These are phyloP conservation scores for Pissodes strobi DNA, from an alignment of 1,140 invertebrate genomes.

Conservation along the genomic window DNA sequence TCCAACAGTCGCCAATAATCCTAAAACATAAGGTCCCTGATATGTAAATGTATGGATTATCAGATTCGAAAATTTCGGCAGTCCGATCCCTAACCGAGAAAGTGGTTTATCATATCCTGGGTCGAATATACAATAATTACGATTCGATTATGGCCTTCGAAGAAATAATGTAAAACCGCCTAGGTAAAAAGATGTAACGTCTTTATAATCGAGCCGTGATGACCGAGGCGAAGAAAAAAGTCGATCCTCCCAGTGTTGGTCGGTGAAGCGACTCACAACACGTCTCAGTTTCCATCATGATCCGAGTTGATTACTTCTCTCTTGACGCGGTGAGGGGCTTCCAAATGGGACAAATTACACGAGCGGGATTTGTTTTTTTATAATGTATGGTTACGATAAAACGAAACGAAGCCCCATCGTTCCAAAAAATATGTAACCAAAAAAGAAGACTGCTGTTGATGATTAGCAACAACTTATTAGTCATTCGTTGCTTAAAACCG, in stretches of 20 bases:
- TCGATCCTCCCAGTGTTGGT: background rate
- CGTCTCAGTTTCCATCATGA: constrained; percentile 10
- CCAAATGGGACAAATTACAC: background rate
- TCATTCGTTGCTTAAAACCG: no score
- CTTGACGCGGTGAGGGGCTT: background rate
- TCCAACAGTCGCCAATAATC: no score
- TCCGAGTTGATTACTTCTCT: constrained; percentile 2
- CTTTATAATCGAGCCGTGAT: constrained; percentile 5
- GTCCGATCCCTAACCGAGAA: background rate
- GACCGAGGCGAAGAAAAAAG: background rate
- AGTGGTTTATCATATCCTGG: background rate
- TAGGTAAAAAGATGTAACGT: constrained; percentile 8
- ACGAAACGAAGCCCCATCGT: no score
- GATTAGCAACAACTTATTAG: no score
- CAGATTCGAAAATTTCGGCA: no score
- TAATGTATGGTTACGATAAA: no score
- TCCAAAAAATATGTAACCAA: no score
- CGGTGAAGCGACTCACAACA: background rate
- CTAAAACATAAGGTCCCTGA: no score
- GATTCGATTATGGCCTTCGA: background rate
- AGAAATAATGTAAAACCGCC: constrained; percentile 1
- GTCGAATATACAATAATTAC: constrained; percentile 2
- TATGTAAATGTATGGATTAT: no score
- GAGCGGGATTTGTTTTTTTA: no score
- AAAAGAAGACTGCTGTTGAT: no score